These are phyloP conservation scores for Hypocryptadius cinnamomeus DNA, from an alignment of 2,113 vertebrate genomes.

Conservation along the genomic window DNA sequence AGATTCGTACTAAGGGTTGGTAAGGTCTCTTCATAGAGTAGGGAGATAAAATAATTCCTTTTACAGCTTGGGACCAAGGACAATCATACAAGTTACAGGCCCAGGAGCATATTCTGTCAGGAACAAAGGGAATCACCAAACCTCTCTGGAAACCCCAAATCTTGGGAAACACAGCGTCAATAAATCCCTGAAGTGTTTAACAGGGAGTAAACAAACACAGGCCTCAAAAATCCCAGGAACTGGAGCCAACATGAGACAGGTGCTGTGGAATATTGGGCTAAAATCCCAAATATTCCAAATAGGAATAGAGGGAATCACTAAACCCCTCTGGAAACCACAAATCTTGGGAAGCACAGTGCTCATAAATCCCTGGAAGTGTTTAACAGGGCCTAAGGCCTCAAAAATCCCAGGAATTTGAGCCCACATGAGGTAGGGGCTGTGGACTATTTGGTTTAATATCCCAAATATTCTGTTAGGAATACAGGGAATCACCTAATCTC, in stretches of 20 bases:
- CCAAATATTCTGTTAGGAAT: neutral
- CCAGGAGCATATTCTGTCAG: neutral
- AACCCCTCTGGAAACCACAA: neutral
- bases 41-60: neutral
- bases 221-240: no score
- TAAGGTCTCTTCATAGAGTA: neutral
- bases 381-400: neutral
- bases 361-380: neutral
- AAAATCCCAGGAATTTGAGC: neutral
- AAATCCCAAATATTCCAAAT: no score
- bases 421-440: neutral
- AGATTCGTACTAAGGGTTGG: fast-evolving
- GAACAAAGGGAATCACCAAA: no score
- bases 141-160: no score
- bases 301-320: neutral
- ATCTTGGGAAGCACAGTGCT: neutral
- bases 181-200: no score
- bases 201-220: no score
- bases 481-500: neutral
- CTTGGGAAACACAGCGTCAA: no score
- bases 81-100: neutral
- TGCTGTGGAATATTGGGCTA: no score
- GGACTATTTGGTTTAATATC: neutral
- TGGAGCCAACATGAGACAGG: no score
- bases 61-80: neutral